phyloP scores from a whole-genome alignment of 2,888 invertebrate genomes.

The Coleophora deauratella region DNA sequence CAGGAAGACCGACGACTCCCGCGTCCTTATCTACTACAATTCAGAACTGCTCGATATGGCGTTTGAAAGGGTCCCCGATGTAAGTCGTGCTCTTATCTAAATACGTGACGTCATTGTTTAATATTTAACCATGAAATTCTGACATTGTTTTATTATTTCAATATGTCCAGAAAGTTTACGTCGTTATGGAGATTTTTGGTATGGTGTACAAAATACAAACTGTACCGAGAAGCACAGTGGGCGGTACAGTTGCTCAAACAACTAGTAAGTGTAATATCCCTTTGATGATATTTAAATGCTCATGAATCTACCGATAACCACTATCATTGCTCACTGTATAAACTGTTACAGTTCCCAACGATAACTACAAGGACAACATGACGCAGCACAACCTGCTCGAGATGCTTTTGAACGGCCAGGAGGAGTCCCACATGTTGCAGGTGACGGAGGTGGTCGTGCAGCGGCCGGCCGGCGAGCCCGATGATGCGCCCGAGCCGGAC shows the following conservation, averaged over 20 bases:
- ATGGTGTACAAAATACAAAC: constrained; percentile 84
- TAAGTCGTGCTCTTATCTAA: constrained; percentile 40
- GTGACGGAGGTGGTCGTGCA: neutral
- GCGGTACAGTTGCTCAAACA: constrained; percentile 28
- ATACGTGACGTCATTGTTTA: neutral
- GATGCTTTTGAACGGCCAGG: neutral
- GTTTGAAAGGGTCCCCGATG: constrained; percentile 85
- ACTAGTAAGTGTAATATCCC: constrained; percentile 28
- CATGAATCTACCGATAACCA: too few species aligned
- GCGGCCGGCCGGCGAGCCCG: neutral
- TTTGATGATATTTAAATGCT: too few species aligned
- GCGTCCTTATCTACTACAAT: constrained; percentile 84
- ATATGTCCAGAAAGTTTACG: constrained; percentile 81
- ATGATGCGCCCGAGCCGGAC: too few species aligned
- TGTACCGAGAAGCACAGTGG: constrained; percentile 59
- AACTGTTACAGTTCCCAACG: constrained; percentile 28
- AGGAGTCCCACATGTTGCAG: neutral
- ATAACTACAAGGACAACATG: constrained; percentile 10
- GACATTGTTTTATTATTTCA: neutral
- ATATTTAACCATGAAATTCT: neutral
- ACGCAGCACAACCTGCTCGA: neutral
- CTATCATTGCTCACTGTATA: neutral
- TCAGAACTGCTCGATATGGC: constrained; percentile 86
- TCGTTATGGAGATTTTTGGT: constrained; percentile 88
- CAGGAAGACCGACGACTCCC: constrained; percentile 80